Base-by-base conservation (phyloP, 1,140 invertebrate genomes). In the Drusus annulatus region DNA sequence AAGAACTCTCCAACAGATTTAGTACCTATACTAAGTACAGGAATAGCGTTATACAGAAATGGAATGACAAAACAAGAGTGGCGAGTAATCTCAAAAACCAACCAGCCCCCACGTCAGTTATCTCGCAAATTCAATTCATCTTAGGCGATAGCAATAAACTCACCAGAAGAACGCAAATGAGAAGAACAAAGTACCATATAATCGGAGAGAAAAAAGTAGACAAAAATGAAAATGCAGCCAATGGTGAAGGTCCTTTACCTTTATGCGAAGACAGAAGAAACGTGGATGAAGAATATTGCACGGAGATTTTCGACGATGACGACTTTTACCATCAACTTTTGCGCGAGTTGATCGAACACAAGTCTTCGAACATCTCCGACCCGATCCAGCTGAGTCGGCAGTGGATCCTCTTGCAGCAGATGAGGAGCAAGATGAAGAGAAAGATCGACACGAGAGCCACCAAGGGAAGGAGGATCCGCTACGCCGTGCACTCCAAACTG, bases 261-360 rank as follows among this genome's bases (percentile, higher is more conserved):
- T 23, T 50, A 3, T 45, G 75, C 84, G 78, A 83, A 71, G 79
- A 87, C 84, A 84, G 87, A 86, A 84, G 87, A 19, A 88, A 89
- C 84, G 87, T 89, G 23, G 83, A 87, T 50, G 92, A 94, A 84
- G 93, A 94, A 83, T 93, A 93, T 82, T 94, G 97, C 87, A 79
- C 88, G 0, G 96, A 99, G 90, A 96, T 98, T 85, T 99, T 96
- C 90, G 97, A 99, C 87, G 98, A 99, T 87, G 95, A 95, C 87
- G 98, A 99, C 87, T 99, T 99, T 87, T 99, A 99, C 90, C 97
- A 98, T 88, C 95, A 97, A 85, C 87, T 98, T 21, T 88, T 99
- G 25, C 90, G 96, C 79, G 97, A 99, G 86, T 89, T 99, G 16
- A 98, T 99, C 83, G 96, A 99, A 86, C 93, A 93, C 71, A 98